Conservation (phyloP, 2,888 invertebrate genomes). For the Dynastes tityus region DNA sequence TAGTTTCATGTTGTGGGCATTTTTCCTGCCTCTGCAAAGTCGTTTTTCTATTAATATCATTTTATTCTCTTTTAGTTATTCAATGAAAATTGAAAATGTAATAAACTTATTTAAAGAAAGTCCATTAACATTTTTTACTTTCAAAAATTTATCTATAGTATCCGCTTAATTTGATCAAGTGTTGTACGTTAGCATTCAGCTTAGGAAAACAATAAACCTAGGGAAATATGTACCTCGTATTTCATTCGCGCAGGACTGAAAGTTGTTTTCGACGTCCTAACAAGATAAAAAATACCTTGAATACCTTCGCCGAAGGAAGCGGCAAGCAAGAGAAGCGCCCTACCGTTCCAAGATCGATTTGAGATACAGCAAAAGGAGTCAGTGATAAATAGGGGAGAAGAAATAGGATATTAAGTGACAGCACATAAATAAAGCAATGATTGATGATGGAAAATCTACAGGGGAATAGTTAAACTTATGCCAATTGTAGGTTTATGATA, state of each 20-base stretch:
- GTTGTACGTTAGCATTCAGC: no score
- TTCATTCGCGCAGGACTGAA: background rate
- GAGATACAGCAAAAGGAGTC: constrained; percentile 35
- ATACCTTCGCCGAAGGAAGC: constrained; percentile 25
- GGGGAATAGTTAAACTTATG: constrained; percentile 51
- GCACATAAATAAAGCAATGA: constrained; percentile 58
- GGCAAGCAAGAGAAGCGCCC: constrained; percentile 1
- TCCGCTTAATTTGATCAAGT: no score
- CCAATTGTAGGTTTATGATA: constrained; percentile 52
- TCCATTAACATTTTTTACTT: background rate
- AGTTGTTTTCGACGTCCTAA: constrained; percentile 16
- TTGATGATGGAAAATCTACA: constrained; percentile 54
- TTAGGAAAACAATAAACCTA: no score
- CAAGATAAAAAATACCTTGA: constrained; percentile 36
- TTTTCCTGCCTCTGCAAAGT: no score
- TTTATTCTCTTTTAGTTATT: no score
- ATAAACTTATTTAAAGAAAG: background rate
- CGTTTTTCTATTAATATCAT: no score
- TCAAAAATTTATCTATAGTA: no score
- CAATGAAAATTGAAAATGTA: no score
- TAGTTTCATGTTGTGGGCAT: no score
- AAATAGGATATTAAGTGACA: constrained; percentile 57
- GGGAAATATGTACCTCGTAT: background rate
- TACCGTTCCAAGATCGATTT: constrained; percentile 8
- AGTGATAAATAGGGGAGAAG: constrained; percentile 51